Conservation (phyloP, 1,140 invertebrate species). For the Drosophila punjabiensis region DNA sequence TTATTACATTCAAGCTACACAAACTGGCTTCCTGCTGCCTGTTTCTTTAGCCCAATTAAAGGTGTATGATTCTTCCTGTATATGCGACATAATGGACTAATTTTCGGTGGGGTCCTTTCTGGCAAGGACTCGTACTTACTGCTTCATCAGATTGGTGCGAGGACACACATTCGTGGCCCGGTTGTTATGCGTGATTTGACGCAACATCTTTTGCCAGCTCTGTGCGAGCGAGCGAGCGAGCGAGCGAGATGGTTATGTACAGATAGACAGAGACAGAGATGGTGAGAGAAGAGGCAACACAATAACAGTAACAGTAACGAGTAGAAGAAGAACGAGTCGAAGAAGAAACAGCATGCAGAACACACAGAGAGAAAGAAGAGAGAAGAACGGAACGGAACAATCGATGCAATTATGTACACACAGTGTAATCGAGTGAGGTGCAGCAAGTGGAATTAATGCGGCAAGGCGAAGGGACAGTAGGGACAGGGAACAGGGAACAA, state of each 20-base stretch:
- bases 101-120: neutral
- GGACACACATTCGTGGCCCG: conserved; percentile 99
- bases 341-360: conserved; percentile 41
- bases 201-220: conserved; percentile 96
- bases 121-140: conserved; percentile 90
- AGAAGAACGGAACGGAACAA: conserved; percentile 32
- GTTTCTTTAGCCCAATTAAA: neutral
- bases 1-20: neutral
- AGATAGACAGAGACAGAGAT: conserved; percentile 20
- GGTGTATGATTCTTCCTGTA: neutral
- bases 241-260: conserved; percentile 15
- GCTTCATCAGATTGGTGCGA: conserved; percentile 97
- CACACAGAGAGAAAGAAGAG: conserved; percentile 20
- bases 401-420: conserved; percentile 60
- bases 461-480: neutral
- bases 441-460: conserved; percentile 49
- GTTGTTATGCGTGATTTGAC: conserved; percentile 97
- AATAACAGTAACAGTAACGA: conserved; percentile 46
- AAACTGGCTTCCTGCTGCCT: neutral
- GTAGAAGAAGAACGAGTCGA: conserved; percentile 31
- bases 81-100: neutral
- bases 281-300: conserved; percentile 29
- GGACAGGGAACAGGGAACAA: too few relatives aligned
- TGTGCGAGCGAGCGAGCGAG: conserved; percentile 81
- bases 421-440: conserved; percentile 53